Conservation (phyloP, 2,797 vertebrate genomes). For the Hippopotamyrus pictus region DNA sequence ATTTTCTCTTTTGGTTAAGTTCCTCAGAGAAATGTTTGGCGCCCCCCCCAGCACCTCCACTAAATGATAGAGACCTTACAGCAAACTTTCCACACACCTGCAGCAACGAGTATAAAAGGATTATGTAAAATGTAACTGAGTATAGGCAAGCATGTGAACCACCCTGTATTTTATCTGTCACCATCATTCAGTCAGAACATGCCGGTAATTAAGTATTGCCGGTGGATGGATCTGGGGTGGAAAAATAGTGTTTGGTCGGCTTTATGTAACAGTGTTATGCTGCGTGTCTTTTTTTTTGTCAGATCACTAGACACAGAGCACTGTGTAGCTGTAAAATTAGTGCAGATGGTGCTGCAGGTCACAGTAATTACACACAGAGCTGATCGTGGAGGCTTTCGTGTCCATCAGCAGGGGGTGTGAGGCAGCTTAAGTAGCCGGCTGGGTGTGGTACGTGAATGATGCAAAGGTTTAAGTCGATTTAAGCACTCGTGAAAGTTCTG, state of each 20-base stretch:
- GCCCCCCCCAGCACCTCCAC: background rate
- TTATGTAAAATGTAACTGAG: background rate
- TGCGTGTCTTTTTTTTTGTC: background rate
- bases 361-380: background rate
- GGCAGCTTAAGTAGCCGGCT: background rate
- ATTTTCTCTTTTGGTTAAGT: background rate
- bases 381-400: background rate
- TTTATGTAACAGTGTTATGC: background rate
- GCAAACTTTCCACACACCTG: background rate
- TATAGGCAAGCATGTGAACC: background rate
- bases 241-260: background rate
- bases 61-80: background rate
- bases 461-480: background rate
- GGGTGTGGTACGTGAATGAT: background rate
- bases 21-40: background rate
- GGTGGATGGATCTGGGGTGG: background rate
- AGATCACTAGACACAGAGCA: background rate
- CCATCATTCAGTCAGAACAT: background rate
- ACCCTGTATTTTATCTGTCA: conserved; percentile 6
- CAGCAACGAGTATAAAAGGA: background rate
- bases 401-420: background rate
- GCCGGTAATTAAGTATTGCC: background rate
- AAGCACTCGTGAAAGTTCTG: background rate
- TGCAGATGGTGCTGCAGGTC: background rate
- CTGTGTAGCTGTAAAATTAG: background rate